Conservation (phyloP, 2,888 invertebrate genomes). For the Unio delphinus region DNA sequence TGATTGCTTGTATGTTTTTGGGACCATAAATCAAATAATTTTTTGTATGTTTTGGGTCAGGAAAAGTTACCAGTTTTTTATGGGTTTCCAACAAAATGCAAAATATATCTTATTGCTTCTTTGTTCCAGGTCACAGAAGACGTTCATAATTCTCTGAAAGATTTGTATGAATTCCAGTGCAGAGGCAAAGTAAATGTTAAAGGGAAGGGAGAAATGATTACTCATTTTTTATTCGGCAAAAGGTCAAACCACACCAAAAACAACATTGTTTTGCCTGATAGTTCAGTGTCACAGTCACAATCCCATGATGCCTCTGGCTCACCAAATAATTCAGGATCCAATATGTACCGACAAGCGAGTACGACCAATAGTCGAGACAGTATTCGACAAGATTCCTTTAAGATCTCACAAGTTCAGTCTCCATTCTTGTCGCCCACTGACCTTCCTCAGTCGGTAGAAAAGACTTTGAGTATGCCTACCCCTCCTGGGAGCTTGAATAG, state of each 20-base stretch:
- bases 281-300: not conserved
- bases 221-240: constrained; percentile 81
- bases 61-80: no score
- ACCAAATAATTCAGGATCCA: constrained; percentile 28
- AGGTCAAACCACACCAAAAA: constrained; percentile 22
- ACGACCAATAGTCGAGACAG: not conserved
- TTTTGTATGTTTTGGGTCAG: not conserved
- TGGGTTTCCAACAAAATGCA: no score
- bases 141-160: constrained; percentile 81
- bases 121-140: constrained; percentile 83
- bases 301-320: constrained; percentile 13
- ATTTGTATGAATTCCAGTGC: constrained; percentile 59
- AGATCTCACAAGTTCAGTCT: constrained; percentile 2
- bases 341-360: not conserved
- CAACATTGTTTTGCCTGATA: not conserved
- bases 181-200: constrained; percentile 84
- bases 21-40: not conserved
- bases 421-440: constrained; percentile 27
- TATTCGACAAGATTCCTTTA: no score
- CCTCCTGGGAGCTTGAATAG: constrained; percentile 66
- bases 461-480: constrained; percentile 49
- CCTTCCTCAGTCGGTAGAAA: constrained; percentile 18
- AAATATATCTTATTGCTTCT: not conserved
- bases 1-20: not conserved
- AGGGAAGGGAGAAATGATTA: constrained; percentile 94